Base-by-base conservation (phyloP, 2,797 vertebrate genomes). In the Sternotherus odoratus region DNA sequence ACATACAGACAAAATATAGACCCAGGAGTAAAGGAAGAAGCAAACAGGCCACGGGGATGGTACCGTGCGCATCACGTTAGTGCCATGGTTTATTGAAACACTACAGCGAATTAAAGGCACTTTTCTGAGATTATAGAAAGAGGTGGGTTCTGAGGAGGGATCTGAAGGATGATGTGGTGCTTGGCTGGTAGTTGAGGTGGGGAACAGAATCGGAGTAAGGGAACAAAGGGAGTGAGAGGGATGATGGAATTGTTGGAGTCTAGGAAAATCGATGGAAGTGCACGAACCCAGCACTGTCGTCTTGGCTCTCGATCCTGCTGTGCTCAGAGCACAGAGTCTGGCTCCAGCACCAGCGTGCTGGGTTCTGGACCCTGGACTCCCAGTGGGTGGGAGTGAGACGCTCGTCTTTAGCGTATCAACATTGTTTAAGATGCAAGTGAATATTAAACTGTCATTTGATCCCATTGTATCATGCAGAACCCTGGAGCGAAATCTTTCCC, bases 221-320 rank as follows among this genome's bases (percentile, higher is more conserved):
- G 21, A 21, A 78, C 23, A 33, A 77, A 49, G 46, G 39, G 8
- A 28, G 12, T 43, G 49, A 23, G n/a, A 46, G 77, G 16, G 33
- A 78, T 7, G 77, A 28, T 33, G 46, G 33, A 17, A 36, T 21
- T 43, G 77, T 30, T 51, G 77, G 17, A 21, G 24, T 26, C 39
- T 74, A 74, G 72, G 72, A 46, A 43, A 75, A 48, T 75, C 26
- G 28, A 48, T 24, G 66, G 21, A 69, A 69, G 21, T 77, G 49
- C 46, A 7, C 2, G 17, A 50, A 39, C 0, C 0, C 46, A 5
- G 39, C 16, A 33, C 50, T 4, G 5, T 0, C 0, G 7, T 2
- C 28, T 54, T 36, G 63, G 49, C 54, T 17, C 8, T 4, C 12
- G 33, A 26, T 39, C 66, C 36, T 23, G 66, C 66, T 69, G 63